A percentile compares a stretch with the other conserved stretches of the same genome.
Evolutionary conservation across 2,797 vertebrate species (phyloP).

Genomic region (Sebastes miniatus): DNA sequence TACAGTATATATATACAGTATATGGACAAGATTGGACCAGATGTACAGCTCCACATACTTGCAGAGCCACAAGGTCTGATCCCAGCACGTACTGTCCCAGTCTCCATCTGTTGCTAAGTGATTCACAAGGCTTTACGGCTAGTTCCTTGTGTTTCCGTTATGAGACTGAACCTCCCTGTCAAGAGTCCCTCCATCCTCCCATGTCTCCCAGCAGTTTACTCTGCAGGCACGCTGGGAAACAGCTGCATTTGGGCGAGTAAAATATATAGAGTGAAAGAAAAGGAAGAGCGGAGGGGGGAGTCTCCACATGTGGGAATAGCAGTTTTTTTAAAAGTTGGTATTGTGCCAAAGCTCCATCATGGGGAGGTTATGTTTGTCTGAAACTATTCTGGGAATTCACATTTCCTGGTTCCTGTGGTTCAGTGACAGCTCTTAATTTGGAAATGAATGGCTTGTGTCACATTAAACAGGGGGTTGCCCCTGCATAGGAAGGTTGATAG

Average conservation of each 20-base stretch:
- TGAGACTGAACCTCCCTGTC: neutral
- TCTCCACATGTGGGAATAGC: conserved; percentile 27
- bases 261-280: neutral
- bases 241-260: conserved; percentile 50
- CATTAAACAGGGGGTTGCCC: neutral
- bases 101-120: conserved; percentile 10
- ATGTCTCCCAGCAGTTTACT: neutral
- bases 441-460: neutral
- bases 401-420: conserved; percentile 34
- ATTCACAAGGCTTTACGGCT: neutral
- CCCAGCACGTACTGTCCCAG: neutral
- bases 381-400: conserved; percentile 31
- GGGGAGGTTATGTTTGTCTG: conserved; percentile 29
- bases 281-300: conserved; percentile 13
- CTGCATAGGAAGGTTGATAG: neutral
- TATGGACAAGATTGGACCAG: neutral
- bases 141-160: neutral
- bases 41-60: neutral
- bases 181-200: neutral
- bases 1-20: too few species aligned
- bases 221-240: conserved; percentile 31
- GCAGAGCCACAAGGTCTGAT: neutral
- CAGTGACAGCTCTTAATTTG: conserved; percentile 4
- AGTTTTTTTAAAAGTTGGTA: conserved; percentile 15
- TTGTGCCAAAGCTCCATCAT: conserved; percentile 6